Evolutionary conservation across 2,888 invertebrate species (phyloP).

Genomic region (Actias luna): DNA sequence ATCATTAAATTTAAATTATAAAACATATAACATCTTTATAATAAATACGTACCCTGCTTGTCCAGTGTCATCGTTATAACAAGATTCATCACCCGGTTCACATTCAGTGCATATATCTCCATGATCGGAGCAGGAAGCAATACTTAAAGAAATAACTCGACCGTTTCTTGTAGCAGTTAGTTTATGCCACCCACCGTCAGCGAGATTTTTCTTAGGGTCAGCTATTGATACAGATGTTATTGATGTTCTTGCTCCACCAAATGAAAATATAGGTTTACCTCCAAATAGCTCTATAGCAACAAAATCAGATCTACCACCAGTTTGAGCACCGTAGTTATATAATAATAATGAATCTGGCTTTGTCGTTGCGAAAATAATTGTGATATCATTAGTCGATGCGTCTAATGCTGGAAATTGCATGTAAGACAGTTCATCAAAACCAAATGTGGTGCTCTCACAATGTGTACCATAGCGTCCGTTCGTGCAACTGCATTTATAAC

Average conservation of each 20-base stretch:
- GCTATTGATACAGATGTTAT: conserved; percentile 90
- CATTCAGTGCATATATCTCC: conserved; percentile 94
- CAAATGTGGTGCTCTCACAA: conserved; percentile 94
- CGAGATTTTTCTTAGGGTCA: conserved; percentile 84
- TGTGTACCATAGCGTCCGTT: conserved; percentile 94
- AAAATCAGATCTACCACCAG: conserved; percentile 94
- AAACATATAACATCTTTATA: no score
- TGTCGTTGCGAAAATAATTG: conserved; percentile 94
- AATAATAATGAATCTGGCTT: conserved; percentile 92
- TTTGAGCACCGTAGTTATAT: conserved; percentile 94
- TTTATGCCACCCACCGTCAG: conserved; percentile 95
- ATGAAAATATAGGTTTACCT: conserved; percentile 93
- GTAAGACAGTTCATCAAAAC: conserved; percentile 94
- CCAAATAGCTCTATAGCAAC: conserved; percentile 93
- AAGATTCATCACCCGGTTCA: conserved; percentile 89
- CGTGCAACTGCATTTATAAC: conserved; percentile 92
- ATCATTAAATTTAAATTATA: no score
- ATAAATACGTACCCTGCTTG: conserved; percentile 89
- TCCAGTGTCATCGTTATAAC: conserved; percentile 93
- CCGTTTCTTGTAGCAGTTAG: conserved; percentile 95
- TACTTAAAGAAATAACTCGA: conserved; percentile 91
- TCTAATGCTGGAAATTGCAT: conserved; percentile 94
- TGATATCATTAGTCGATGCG: conserved; percentile 94
- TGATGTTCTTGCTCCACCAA: conserved; percentile 93
- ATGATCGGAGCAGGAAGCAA: conserved; percentile 91